A percentile compares a stretch with the other conserved stretches of the same genome.
These are phyloP conservation scores for Aradus depressus DNA, from an alignment of 2,888 invertebrate species.

Conservation along the genomic window DNA sequence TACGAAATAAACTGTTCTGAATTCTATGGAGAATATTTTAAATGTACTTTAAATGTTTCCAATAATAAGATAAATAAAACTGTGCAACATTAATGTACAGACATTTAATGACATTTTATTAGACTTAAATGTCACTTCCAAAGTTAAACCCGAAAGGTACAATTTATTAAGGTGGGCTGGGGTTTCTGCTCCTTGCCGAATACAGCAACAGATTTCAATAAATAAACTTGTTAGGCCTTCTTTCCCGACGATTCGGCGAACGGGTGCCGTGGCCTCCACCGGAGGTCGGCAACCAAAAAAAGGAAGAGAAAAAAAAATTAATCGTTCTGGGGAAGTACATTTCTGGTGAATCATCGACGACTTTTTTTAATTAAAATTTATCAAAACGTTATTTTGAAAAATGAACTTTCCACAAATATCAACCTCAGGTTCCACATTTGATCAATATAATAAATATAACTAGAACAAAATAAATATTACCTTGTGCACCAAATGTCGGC, in stretches of 20 bases:
- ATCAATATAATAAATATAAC: not conserved
- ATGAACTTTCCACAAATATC: not conserved
- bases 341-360: not conserved
- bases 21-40: not conserved
- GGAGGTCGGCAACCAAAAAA: too few species aligned
- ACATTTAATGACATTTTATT: not conserved
- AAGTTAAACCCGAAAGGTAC: too few species aligned
- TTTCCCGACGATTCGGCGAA: too few species aligned
- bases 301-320: not conserved
- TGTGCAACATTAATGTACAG: not conserved
- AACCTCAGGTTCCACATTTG: too few species aligned
- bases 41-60: not conserved
- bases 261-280: too few species aligned
- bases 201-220: not conserved
- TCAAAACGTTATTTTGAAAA: not conserved
- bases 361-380: not conserved
- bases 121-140: too few species aligned
- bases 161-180: too few species aligned
- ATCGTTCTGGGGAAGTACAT: not conserved
- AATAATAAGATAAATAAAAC: not conserved
- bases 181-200: too few species aligned
- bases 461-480: not conserved
- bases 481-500: constrained; percentile 9
- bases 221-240: too few species aligned
- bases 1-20: not conserved